Evolutionary conservation across 2,113 vertebrate species (phyloP), one percentile per base, ranked within the genome.

Genomic region (Marmota monax): DNA sequence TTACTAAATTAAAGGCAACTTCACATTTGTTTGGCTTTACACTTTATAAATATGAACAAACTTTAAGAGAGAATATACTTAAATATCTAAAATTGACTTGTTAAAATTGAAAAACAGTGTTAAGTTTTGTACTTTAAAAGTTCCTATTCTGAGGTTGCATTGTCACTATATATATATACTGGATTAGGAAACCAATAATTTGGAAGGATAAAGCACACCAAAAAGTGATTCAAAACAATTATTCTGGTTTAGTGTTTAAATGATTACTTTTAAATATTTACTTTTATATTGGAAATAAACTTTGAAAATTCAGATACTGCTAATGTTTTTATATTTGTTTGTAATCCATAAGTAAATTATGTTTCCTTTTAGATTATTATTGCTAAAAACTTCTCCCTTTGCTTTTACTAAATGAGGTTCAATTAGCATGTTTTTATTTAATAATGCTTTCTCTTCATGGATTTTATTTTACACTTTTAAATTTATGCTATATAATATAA

Each of bases 381-480:
- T 89, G 76, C 39, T 89, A 95, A 63, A 45, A 90, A 79, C 23
- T 53, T 94, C 74, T 94, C 22, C 25, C 42, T 85, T 92, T 76
- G 34, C 3, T 25, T 85, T 82, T 9, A 92, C 85, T 87, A 45
- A 58, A 96, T 90, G 51, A 72, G 7, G 51, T 29, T 82, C 70
- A 73, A 58, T 25, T 77, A 79, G 20, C 45, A 69, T 63, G 80
- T 37, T 95, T n/a, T 91, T 84, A 73, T 34, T 74, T 69, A 88
- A 74, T 63, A 39, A 18, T 77, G 25, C 16, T 90, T 77, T 94
- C 83, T 93, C 53, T 67, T 61, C 34, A 45, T 0, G 20, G n/a
- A 82, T 77, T 93, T 84, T 96, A 74, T 84, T 96, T 96, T 78
- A 88, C 0, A 92, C 2, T 69, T 84, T 87, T 95, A 78, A 88